Percentiles rank a stretch among this genome's conserved stretches.
These are phyloP conservation scores for Macaria liturata DNA, from an alignment of 2,888 invertebrate species.

Conservation along the genomic window DNA sequence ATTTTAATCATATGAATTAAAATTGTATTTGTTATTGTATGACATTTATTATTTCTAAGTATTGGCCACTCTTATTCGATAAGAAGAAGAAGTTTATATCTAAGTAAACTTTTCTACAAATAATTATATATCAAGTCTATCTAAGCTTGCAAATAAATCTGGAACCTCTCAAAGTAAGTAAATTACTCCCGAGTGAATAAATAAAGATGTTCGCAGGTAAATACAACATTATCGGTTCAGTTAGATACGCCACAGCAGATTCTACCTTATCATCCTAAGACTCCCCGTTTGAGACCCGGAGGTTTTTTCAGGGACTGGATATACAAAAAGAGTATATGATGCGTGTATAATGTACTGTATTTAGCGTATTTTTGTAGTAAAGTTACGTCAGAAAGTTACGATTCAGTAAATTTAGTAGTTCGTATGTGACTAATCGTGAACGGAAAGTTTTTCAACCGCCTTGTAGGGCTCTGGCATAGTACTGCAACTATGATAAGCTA, in stretches of 20 bases:
- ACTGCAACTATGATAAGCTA: too few species aligned
- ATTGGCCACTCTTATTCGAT: too few species aligned
- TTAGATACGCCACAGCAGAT: constrained; percentile 39
- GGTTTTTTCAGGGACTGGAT: constrained; percentile 26
- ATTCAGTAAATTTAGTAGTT: background rate
- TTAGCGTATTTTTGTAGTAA: constrained; percentile 12
- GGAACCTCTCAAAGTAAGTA: constrained; percentile 32
- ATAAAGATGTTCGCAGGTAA: constrained; percentile 50
- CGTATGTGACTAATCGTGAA: too few species aligned
- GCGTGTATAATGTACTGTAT: constrained; percentile 30
- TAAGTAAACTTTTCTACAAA: too few species aligned
- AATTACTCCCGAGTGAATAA: constrained; percentile 50
- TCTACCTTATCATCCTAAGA: constrained; percentile 29
- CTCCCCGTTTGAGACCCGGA: constrained; percentile 20
- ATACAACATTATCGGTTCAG: constrained; percentile 50
- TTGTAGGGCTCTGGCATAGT: too few species aligned
- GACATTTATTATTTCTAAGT: too few species aligned
- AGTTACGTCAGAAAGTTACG: background rate
- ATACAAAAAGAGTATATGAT: constrained; percentile 26
- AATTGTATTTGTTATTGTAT: too few species aligned
- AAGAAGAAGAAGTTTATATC: too few species aligned
- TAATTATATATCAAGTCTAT: too few species aligned
- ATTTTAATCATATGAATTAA: too few species aligned
- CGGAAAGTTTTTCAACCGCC: too few species aligned
- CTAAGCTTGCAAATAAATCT: constrained; percentile 6